Conservation (phyloP, 2,113 vertebrate genomes). For the Psephotus haematonotus region DNA sequence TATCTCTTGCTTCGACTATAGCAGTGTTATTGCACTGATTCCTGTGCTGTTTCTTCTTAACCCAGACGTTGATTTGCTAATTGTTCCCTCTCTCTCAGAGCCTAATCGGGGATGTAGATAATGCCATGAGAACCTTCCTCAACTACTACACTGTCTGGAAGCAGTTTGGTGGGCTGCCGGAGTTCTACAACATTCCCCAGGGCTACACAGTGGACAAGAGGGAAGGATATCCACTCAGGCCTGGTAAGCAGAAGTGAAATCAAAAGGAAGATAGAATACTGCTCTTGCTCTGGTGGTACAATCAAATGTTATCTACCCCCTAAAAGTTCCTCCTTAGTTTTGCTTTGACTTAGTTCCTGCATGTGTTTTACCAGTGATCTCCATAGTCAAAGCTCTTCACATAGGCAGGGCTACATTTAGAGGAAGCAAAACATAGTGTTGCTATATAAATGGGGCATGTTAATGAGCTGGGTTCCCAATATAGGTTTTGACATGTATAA, state of each 20-base stretch:
- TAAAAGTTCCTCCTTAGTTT: neutral
- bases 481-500: neutral
- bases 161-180: conserved; percentile 95
- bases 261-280: neutral
- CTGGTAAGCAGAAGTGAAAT: conserved; percentile 76
- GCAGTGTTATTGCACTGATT: neutral
- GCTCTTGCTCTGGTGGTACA: neutral
- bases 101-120: conserved; percentile 89
- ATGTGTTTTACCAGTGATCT: neutral
- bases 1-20: neutral
- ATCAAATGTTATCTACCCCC: neutral
- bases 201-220: conserved; percentile 96
- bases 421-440: neutral
- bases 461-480: neutral
- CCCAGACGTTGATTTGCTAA: neutral
- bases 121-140: conserved; percentile 91
- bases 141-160: conserved; percentile 98
- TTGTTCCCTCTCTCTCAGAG: conserved; percentile 75
- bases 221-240: conserved; percentile 94
- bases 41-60: neutral
- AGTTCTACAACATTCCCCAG: conserved; percentile 99
- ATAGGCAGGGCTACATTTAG: neutral
- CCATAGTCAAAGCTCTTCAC: neutral
- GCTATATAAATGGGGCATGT: neutral
- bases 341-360: neutral